Conservation (phyloP, 2,797 vertebrate genomes). For the Lepilemur septentrionalis region DNA sequence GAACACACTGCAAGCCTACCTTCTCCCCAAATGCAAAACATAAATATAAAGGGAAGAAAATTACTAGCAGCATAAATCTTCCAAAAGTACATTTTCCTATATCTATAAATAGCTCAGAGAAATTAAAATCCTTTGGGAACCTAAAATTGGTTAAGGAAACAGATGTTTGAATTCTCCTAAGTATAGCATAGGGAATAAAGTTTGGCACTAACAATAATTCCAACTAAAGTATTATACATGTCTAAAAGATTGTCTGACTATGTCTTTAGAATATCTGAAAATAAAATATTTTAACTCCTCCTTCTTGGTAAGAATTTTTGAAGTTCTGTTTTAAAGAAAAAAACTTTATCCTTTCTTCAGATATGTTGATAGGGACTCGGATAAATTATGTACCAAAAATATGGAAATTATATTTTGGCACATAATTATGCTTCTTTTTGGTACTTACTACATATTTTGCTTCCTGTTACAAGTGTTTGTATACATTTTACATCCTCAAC, state of each 20-base stretch:
- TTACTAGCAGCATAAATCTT: conserved; percentile 27
- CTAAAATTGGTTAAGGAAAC: conserved; percentile 65
- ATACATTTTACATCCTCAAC: not conserved
- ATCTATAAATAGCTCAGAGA: conserved; percentile 67
- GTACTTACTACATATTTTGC: conserved; percentile 12
- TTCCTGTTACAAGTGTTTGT: conserved; percentile 37
- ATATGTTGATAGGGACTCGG: not conserved
- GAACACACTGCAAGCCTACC: conserved; percentile 6
- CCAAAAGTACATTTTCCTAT: conserved; percentile 40
- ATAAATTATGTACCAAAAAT: conserved; percentile 52
- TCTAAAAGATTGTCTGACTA: conserved; percentile 39
- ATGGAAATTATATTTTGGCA: conserved; percentile 41
- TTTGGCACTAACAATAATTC: conserved; percentile 45
- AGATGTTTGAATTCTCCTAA: conserved; percentile 67
- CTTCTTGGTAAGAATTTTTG: conserved; percentile 42
- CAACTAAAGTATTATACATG: not conserved
- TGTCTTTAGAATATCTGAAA: conserved; percentile 37
- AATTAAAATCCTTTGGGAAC: conserved; percentile 64
- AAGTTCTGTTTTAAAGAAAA: conserved; percentile 21
- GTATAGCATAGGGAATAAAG: conserved; percentile 28
- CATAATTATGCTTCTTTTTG: not conserved
- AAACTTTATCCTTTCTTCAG: conserved; percentile 36
- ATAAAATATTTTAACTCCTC: conserved; percentile 40
- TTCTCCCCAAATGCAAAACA: conserved; percentile 17
- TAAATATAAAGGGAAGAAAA: conserved; percentile 46